Evolutionary conservation across 2,113 vertebrate species (phyloP).

Genomic region (Pluvialis apricaria): DNA sequence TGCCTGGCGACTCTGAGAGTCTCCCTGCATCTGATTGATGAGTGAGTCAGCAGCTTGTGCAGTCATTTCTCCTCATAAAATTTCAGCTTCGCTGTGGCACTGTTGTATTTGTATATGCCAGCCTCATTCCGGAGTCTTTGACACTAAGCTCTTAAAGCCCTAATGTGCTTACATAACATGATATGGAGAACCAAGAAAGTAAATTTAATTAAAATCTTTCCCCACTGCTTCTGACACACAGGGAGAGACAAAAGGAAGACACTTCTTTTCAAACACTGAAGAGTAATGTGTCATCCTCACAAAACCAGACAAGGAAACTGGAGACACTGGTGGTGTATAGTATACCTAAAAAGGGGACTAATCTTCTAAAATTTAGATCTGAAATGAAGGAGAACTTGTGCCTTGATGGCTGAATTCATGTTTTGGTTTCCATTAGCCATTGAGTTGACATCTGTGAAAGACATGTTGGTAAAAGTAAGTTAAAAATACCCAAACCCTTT

Average conservation of each 20-base stretch:
- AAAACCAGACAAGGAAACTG: not conserved
- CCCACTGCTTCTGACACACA: not conserved
- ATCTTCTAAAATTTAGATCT: not conserved
- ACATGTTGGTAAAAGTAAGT: not conserved
- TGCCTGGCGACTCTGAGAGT: not conserved
- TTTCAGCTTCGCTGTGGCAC: not conserved
- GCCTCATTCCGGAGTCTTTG: not conserved
- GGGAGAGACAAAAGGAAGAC: not conserved
- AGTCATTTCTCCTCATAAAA: not conserved
- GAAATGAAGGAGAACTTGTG: not conserved
- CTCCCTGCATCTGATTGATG: not conserved
- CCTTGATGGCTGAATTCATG: not conserved
- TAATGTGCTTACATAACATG: constrained; percentile 41
- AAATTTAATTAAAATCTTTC: constrained; percentile 41
- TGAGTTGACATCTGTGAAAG: not conserved
- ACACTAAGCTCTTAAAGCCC: constrained; percentile 38
- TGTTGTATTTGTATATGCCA: constrained; percentile 1
- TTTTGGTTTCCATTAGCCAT: not conserved
- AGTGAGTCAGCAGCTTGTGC: constrained; percentile 10
- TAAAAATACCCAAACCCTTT: not conserved
- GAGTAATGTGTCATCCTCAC: not conserved
- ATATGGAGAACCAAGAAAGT: not conserved
- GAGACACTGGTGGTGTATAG: not conserved
- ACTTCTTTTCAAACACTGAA: not conserved
- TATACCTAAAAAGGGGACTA: not conserved